Base-by-base conservation (phyloP, 2,888 invertebrate species). In the Andrena camellia region DNA sequence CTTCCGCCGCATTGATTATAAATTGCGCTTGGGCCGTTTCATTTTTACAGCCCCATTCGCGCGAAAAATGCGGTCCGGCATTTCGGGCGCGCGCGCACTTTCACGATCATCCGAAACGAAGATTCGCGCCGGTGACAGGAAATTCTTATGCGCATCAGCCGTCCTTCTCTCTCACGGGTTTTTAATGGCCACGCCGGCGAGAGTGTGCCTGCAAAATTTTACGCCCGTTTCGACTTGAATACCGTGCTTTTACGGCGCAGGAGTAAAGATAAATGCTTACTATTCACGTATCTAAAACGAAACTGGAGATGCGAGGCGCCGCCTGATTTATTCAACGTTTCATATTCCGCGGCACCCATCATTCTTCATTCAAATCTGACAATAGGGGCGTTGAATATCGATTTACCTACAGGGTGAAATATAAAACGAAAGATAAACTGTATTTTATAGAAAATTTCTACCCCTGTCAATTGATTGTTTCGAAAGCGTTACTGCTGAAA, bases 101-200 rank as follows among this genome's bases (percentile, higher is more conserved):
- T 84, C 73, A 64, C 84, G 79, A 86, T 87, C 84, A 60, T 71
- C 67, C 75, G 75, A 78, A 76, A 84, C 54, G 64, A 73, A 29
- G 52, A 62, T 70, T 67, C 42, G 42, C 68, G 33, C 42, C 50
- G 13, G 13, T 26, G 63, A 67, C 68, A 63, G 26, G 54, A 63
- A 20, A 54, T 57, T 78, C 52, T 67, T 62, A 66, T 26, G 52
- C 35, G 8, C 42, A 50, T 52, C 52, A 17, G 7, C 26, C 8
- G 17, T 17, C 13, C 42, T 31, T 17, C 48, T 23, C n/a, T 66
- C 26, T 31, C 8, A 4, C 42, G 42, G 42, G 0, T n/a, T 70
- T 70, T 70, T 71, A 71, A 67, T 23, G 75, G 57, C 23, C 60
- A 54, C 78, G 31, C 54, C 42, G 35, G 67, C 75, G 63, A 75